These are phyloP conservation scores for Leistus spinibarbis DNA, from an alignment of 2,888 invertebrate genomes.

Conservation along the genomic window DNA sequence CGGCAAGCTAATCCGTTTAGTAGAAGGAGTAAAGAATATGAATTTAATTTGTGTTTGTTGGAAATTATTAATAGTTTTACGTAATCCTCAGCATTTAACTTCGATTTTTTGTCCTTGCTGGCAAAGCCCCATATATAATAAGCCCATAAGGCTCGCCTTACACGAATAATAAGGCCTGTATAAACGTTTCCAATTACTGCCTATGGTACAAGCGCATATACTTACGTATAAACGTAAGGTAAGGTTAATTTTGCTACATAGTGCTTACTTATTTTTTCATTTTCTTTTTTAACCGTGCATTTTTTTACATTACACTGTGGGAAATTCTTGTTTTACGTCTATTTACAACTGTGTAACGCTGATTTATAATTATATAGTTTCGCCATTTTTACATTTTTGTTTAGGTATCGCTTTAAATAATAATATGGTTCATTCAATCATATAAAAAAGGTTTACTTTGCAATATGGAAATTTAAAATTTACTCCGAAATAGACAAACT, in stretches of 20 bases:
- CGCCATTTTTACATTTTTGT: not conserved
- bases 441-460: not conserved
- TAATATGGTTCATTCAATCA: not conserved
- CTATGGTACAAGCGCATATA: not conserved
- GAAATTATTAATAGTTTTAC: not conserved
- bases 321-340: not conserved
- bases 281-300: no score
- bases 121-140: not conserved
- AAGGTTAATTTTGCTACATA: not conserved
- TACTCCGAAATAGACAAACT: no score
- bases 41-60: no score
- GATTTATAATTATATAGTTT: constrained; percentile 1
- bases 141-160: not conserved
- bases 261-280: not conserved
- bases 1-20: no score
- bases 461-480: no score
- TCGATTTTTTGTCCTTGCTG: not conserved
- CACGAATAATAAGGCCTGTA: not conserved
- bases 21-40: no score
- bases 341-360: not conserved
- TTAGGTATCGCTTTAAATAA: not conserved
- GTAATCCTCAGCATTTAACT: not conserved
- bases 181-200: not conserved
- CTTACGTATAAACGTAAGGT: not conserved
- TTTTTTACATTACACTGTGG: not conserved